These are phyloP conservation scores for Athalia circularis DNA, from an alignment of 2,888 invertebrate genomes.

Conservation along the genomic window DNA sequence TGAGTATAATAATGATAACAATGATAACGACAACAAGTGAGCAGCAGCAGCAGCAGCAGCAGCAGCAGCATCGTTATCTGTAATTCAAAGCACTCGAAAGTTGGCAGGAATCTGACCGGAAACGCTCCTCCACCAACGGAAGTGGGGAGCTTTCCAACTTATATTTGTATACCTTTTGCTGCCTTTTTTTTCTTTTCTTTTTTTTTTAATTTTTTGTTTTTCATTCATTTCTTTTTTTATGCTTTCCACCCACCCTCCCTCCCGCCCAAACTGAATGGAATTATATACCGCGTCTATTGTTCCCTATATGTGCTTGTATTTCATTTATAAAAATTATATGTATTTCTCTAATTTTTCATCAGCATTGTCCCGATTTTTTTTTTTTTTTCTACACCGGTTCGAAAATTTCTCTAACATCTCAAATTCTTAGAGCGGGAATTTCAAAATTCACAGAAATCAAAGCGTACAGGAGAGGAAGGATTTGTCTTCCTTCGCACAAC, in stretches of 20 bases:
- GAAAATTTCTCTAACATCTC: not conserved
- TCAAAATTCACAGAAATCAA: no score
- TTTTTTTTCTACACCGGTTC: not conserved
- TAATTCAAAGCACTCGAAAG: slow-evolving; percentile 57
- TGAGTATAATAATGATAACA: slow-evolving; percentile 26
- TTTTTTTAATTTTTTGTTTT: not conserved
- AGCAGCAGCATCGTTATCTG: slow-evolving; percentile 57
- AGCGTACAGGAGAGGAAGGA: no score
- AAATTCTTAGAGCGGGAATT: no score
- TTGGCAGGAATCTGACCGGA: slow-evolving; percentile 59
- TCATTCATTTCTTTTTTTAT: not conserved
- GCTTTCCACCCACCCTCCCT: not conserved
- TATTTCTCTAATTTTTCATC: not conserved
- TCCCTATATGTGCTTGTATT: not conserved
- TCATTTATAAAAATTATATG: not conserved
- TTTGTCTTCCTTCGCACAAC: no score
- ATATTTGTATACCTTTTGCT: slow-evolving; percentile 20
- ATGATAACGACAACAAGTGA: slow-evolving; percentile 40
- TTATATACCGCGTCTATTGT: no score
- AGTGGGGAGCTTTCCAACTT: slow-evolving; percentile 41
- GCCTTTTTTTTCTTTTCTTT: not conserved
- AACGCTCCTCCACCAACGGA: slow-evolving; percentile 47
- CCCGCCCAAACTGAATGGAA: not conserved
- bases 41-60: slow-evolving; percentile 45
- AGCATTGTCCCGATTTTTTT: not conserved